Conservation (phyloP, 2,888 invertebrate species). For the Arrhopalites spinosus region DNA sequence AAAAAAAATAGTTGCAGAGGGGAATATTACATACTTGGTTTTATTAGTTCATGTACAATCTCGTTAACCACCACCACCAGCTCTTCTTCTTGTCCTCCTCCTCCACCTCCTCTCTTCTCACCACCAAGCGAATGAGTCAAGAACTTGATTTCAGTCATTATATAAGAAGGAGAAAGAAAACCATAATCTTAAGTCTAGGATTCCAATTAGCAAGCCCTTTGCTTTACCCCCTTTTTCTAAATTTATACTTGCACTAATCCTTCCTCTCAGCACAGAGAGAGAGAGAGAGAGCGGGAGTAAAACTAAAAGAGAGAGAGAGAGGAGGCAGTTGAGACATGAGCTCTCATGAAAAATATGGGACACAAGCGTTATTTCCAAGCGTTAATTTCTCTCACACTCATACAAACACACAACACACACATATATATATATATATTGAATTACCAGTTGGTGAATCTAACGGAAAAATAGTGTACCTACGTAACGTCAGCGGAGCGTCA, state of each 20-base stretch:
- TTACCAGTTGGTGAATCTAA: slow-evolving; percentile 43
- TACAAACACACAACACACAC: no score
- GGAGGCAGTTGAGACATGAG: slow-evolving; percentile 23
- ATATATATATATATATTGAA: slow-evolving; percentile 45
- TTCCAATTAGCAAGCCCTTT: slow-evolving; percentile 55
- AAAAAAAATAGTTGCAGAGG: slow-evolving; percentile 39
- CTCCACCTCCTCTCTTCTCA: neutral
- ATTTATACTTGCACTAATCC: slow-evolving; percentile 53
- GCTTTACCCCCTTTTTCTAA: slow-evolving; percentile 44
- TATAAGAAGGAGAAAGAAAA: slow-evolving; percentile 17
- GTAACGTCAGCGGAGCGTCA: slow-evolving; percentile 34
- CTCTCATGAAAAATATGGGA: slow-evolving; percentile 50
- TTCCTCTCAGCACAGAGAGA: slow-evolving; percentile 25
- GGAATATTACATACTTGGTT: slow-evolving; percentile 27
- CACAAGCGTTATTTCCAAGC: slow-evolving; percentile 56
- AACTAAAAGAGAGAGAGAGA: slow-evolving; percentile 8
- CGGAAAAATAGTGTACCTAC: slow-evolving; percentile 28
- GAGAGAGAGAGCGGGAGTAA: neutral
- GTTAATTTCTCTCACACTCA: slow-evolving; percentile 54
- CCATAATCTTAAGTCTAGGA: slow-evolving; percentile 44
- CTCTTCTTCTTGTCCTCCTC: neutral
- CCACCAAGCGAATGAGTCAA: slow-evolving; percentile 36
- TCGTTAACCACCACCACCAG: slow-evolving; percentile 41
- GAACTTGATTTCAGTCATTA: slow-evolving; percentile 46
- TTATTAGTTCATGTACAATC: slow-evolving; percentile 42